phyloP scores from a whole-genome alignment of 2,113 vertebrate species.

The Myiagra hebetior region DNA sequence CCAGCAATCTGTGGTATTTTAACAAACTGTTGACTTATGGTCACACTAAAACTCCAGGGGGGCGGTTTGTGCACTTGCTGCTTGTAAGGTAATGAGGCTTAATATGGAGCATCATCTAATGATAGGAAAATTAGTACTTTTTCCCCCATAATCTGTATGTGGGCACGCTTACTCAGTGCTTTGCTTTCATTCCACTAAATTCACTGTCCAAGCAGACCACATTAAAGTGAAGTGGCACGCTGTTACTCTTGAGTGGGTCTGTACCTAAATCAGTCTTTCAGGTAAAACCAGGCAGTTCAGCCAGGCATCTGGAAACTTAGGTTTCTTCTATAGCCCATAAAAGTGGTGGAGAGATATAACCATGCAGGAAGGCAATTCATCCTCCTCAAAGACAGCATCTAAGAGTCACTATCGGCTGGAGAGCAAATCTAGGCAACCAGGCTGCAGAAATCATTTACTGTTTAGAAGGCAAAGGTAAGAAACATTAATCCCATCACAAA shows the following conservation, averaged over 20 bases:
- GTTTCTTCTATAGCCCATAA: neutral
- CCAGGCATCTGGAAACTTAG: neutral
- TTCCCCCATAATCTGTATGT: neutral
- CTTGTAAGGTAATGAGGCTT: neutral
- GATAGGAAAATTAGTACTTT: neutral
- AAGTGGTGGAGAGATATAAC: neutral
- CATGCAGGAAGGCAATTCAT: neutral
- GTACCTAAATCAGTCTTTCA: neutral
- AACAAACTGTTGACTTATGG: neutral
- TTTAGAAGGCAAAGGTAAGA: neutral
- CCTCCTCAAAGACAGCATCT: neutral
- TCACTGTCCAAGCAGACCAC: neutral
- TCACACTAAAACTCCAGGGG: neutral
- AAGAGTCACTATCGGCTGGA: neutral
- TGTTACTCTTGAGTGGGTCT: neutral
- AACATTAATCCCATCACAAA: neutral
- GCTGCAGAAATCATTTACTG: neutral
- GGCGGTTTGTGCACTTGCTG: neutral
- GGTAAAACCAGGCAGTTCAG: neutral
- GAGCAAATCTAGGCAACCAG: neutral
- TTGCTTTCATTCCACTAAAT: neutral
- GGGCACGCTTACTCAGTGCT: neutral
- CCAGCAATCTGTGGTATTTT: neutral
- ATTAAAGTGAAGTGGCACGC: neutral
- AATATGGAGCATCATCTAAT: neutral